Conservation (phyloP, 1,140 invertebrate species). For the Popillia japonica region DNA sequence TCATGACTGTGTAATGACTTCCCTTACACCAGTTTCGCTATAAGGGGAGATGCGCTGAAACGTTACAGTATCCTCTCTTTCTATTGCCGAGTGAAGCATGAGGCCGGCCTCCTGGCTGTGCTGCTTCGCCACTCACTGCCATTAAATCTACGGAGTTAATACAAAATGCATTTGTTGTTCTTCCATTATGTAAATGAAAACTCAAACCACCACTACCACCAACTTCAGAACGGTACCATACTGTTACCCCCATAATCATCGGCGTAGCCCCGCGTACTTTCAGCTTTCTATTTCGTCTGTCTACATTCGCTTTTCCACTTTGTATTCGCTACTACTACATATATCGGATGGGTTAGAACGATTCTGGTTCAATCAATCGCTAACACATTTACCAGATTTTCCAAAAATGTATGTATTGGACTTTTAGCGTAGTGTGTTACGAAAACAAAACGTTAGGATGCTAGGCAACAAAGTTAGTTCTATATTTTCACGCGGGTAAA, state of each 20-base stretch:
- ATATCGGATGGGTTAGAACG: too few relatives aligned
- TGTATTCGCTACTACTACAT: too few relatives aligned
- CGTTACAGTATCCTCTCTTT: neutral
- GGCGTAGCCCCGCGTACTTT: neutral
- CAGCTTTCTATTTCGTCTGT: neutral
- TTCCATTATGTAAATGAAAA: constrained; percentile 63
- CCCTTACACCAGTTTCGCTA: constrained; percentile 35
- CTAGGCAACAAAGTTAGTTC: too few relatives aligned
- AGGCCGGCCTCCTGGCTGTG: neutral
- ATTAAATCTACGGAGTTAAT: constrained; percentile 61
- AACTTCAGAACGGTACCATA: neutral
- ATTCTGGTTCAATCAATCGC: too few relatives aligned
- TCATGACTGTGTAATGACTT: constrained; percentile 56
- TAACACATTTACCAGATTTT: too few relatives aligned
- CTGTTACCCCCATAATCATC: neutral
- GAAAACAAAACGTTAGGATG: too few relatives aligned
- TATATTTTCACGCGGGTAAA: too few relatives aligned
- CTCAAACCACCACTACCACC: constrained; percentile 56
- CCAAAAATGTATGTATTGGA: too few relatives aligned
- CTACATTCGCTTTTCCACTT: too few relatives aligned
- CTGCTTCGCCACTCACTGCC: constrained; percentile 50
- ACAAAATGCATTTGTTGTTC: constrained; percentile 63
- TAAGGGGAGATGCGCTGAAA: neutral
- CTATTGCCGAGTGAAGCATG: constrained; percentile 10
- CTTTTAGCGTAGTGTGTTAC: too few relatives aligned